Evolutionary conservation across 2,797 vertebrate genomes (phyloP).

Genomic region (Sarcophilus harrisii): DNA sequence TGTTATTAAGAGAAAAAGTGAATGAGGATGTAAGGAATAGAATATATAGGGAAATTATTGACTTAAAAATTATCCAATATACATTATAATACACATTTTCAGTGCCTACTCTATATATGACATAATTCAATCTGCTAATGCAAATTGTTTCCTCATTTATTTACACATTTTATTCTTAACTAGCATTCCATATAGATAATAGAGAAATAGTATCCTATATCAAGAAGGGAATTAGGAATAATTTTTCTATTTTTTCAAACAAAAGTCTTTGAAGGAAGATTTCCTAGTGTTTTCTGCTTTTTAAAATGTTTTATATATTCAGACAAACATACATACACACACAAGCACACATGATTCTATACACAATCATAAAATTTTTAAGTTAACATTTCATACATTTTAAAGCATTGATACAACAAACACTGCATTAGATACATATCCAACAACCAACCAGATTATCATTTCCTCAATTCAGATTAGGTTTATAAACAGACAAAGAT

Average conservation of each 20-base stretch:
- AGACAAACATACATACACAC: neutral
- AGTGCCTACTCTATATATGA: neutral
- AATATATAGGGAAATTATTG: neutral
- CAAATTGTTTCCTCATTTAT: neutral
- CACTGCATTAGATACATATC: constrained; percentile 3
- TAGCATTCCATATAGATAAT: neutral
- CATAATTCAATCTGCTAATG: neutral
- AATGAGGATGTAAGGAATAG: neutral
- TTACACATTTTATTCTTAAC: neutral
- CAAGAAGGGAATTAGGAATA: neutral
- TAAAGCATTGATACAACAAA: constrained; percentile 17
- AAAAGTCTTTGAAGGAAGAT: neutral
- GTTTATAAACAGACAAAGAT: neutral
- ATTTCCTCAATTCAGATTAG: neutral
- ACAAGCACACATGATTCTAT: neutral
- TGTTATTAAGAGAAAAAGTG: neutral
- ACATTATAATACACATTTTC: neutral
- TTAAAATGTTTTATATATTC: neutral
- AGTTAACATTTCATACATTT: neutral
- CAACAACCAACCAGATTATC: neutral
- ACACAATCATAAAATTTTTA: neutral
- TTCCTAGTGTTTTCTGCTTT: neutral
- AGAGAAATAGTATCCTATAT: neutral
- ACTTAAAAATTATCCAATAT: neutral
- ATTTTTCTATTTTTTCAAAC: neutral